Percentiles rank a stretch among this genome's conserved stretches.
These are phyloP conservation scores for Tetragonisca angustula DNA, from an alignment of 2,888 invertebrate genomes.

Conservation along the genomic window DNA sequence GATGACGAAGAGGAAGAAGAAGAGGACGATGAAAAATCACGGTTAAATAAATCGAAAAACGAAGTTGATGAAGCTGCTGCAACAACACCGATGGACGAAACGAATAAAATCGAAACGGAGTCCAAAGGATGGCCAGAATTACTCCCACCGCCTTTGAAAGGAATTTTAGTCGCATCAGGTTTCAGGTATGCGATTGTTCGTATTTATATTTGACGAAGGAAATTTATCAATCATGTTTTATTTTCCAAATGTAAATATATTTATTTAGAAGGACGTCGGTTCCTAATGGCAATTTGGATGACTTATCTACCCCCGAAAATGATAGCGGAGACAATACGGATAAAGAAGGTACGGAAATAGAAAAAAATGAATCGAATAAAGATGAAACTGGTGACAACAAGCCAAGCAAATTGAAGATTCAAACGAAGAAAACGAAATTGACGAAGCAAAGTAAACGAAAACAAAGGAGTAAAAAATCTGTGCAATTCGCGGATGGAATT, in stretches of 20 bases:
- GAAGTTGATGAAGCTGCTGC: slow-evolving; percentile 38
- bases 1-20: slow-evolving; percentile 67
- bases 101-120: slow-evolving; percentile 55
- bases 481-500: slow-evolving; percentile 87
- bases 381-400: slow-evolving; percentile 42
- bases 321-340: slow-evolving; percentile 63
- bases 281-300: slow-evolving; percentile 76
- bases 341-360: slow-evolving; percentile 59
- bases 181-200: slow-evolving; percentile 80
- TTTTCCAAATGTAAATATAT: slow-evolving; percentile 55
- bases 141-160: slow-evolving; percentile 85
- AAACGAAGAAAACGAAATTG: slow-evolving; percentile 44
- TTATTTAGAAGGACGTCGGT: slow-evolving; percentile 76
- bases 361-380: slow-evolving; percentile 60
- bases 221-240: not conserved
- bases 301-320: slow-evolving; percentile 65
- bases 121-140: slow-evolving; percentile 70
- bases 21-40: slow-evolving; percentile 52
- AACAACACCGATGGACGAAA: slow-evolving; percentile 15
- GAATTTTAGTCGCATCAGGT: slow-evolving; percentile 86
- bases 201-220: not conserved
- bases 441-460: slow-evolving; percentile 32
- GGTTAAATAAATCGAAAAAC: slow-evolving; percentile 46
- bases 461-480: slow-evolving; percentile 82
- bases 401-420: slow-evolving; percentile 35